Conservation (phyloP, 2,888 invertebrate species). For the Sipha maydis region DNA sequence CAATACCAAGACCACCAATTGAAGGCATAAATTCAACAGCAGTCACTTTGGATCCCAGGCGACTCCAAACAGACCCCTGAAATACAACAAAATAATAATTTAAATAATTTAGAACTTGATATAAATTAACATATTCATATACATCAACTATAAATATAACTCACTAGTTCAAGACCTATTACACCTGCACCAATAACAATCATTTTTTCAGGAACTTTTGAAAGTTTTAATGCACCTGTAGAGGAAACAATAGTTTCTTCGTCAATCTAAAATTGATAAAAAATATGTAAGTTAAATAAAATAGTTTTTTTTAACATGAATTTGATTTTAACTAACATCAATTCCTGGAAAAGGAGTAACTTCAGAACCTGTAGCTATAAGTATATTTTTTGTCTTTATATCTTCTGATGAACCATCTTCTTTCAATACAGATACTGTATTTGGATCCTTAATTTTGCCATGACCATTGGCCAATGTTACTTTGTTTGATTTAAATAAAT, state of each 20-base stretch:
- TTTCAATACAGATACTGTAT: conserved; percentile 88
- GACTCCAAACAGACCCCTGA: conserved; percentile 92
- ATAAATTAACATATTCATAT: conserved; percentile 67
- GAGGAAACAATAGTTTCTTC: conserved; percentile 94
- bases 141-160: conserved; percentile 59
- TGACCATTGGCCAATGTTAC: conserved; percentile 84
- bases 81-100: conserved; percentile 62
- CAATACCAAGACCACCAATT: conserved; percentile 96
- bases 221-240: conserved; percentile 93
- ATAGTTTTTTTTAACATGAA: background rate
- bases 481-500: conserved; percentile 97
- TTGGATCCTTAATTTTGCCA: conserved; percentile 88
- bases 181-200: conserved; percentile 99
- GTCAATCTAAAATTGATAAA: conserved; percentile 78
- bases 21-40: conserved; percentile 91
- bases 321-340: conserved; percentile 71
- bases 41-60: conserved; percentile 93
- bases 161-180: conserved; percentile 92
- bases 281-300: conserved; percentile 39
- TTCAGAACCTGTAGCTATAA: conserved; percentile 98
- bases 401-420: conserved; percentile 80
- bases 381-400: conserved; percentile 92
- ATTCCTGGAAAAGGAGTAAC: conserved; percentile 96
- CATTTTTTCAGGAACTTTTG: conserved; percentile 87
- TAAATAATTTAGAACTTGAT: background rate